A percentile compares a stretch with the other conserved stretches of the same genome.
Conservation (phyloP, 2,888 invertebrate genomes). For the Andricus quercusramuli region DNA sequence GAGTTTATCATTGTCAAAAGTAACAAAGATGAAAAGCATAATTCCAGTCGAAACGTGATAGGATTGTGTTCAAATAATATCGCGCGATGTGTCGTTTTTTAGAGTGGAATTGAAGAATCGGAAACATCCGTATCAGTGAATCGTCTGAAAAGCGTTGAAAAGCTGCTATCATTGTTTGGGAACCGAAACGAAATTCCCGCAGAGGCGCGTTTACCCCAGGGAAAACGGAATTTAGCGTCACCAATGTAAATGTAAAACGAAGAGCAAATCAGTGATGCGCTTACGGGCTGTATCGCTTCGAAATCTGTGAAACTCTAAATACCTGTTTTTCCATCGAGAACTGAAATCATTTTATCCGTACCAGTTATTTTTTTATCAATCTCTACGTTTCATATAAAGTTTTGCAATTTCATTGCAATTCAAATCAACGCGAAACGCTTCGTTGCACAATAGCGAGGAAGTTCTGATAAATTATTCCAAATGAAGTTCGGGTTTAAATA, state of each 20-base stretch:
- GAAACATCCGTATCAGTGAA: slow-evolving; percentile 39
- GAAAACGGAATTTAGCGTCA: slow-evolving; percentile 37
- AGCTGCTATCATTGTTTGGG: slow-evolving; percentile 40
- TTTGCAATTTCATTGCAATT: slow-evolving; percentile 22
- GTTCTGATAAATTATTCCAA: slow-evolving; percentile 27
- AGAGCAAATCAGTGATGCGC: slow-evolving; percentile 38
- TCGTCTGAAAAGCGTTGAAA: slow-evolving; percentile 40
- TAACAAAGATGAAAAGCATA: neutral
- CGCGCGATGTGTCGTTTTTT: slow-evolving; percentile 8
- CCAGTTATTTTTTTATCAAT: slow-evolving; percentile 1
- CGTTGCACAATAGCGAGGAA: neutral
- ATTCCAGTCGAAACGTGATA: slow-evolving; percentile 2
- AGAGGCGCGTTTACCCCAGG: slow-evolving; percentile 33
- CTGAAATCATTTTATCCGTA: slow-evolving; percentile 33
- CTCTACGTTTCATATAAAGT: slow-evolving; percentile 31
- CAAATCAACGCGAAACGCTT: slow-evolving; percentile 10
- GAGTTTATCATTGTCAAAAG: neutral
- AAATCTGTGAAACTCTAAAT: slow-evolving; percentile 39
- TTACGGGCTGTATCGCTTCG: slow-evolving; percentile 31
- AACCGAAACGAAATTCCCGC: slow-evolving; percentile 39
- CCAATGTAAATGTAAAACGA: slow-evolving; percentile 39
- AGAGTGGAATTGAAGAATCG: slow-evolving; percentile 36
- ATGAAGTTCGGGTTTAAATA: slow-evolving; percentile 12
- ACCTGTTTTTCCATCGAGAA: slow-evolving; percentile 38
- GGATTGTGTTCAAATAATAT: slow-evolving; percentile 6